Evolutionary conservation across 2,113 vertebrate genomes (phyloP).

Genomic region (Callaeas wilsoni): DNA sequence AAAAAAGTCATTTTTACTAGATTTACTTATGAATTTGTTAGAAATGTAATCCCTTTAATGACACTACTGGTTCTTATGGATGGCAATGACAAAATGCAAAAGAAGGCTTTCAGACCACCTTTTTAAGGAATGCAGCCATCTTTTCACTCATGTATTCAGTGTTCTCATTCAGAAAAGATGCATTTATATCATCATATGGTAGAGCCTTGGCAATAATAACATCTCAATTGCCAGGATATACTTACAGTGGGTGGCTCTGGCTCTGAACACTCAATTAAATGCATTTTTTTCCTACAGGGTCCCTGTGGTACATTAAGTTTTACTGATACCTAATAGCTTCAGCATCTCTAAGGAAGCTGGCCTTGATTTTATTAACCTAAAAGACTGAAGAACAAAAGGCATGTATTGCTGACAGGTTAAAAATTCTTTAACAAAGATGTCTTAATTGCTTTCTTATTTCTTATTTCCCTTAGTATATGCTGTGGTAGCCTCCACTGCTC

Average conservation of each 20-base stretch:
- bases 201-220: constrained; percentile 36
- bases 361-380: constrained; percentile 64
- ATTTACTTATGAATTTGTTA: neutral
- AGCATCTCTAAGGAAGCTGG: constrained; percentile 46
- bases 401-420: constrained; percentile 53
- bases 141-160: constrained; percentile 13
- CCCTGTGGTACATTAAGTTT: constrained; percentile 59
- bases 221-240: constrained; percentile 51
- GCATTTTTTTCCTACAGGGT: constrained; percentile 3
- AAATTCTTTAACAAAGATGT: constrained; percentile 54
- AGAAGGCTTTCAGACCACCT: neutral
- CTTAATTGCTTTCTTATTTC: constrained; percentile 46
- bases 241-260: constrained; percentile 36
- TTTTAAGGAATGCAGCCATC: neutral
- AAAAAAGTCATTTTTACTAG: neutral
- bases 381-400: constrained; percentile 52
- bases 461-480: constrained; percentile 1
- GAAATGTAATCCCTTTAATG: neutral
- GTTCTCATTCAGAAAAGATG: constrained; percentile 14
- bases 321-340: constrained; percentile 61
- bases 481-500: neutral
- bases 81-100: neutral
- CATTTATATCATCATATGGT: constrained; percentile 20
- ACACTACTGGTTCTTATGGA: neutral
- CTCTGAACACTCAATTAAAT: constrained; percentile 63